Conservation (phyloP, 2,888 invertebrate genomes). For the Oxyscelio sp. region DNA sequence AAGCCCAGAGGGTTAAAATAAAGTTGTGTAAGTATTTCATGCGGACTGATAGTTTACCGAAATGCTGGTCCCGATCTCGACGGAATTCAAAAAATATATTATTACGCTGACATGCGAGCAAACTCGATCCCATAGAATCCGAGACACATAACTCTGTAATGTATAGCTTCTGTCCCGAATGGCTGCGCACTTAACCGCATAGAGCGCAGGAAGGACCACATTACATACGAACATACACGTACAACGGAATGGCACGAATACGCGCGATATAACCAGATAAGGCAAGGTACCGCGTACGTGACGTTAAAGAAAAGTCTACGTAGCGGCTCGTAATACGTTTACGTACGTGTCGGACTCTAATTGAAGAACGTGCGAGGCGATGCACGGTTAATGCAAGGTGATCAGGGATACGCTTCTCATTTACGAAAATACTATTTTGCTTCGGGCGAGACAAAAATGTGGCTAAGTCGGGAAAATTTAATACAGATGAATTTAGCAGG, state of each 20-base stretch:
- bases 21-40: constrained; percentile 84
- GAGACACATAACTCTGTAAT: constrained; percentile 80
- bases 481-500: neutral
- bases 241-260: constrained; percentile 63
- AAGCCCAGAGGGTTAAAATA: constrained; percentile 83
- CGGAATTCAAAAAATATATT: constrained; percentile 79
- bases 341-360: constrained; percentile 62
- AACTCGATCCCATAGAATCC: constrained; percentile 81
- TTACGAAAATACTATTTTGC: constrained; percentile 49
- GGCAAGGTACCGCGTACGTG: constrained; percentile 55
- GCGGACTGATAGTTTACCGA: constrained; percentile 81
- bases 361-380: constrained; percentile 57
- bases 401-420: constrained; percentile 31
- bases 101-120: constrained; percentile 82
- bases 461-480: neutral
- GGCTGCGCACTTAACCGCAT: constrained; percentile 55
- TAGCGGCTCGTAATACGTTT: constrained; percentile 54
- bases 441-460: constrained; percentile 5
- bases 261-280: constrained; percentile 68
- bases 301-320: constrained; percentile 56
- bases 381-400: constrained; percentile 39
- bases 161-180: constrained; percentile 71
- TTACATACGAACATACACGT: constrained; percentile 63
- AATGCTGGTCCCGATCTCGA: constrained; percentile 73
- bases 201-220: constrained; percentile 43